Conservation (phyloP, 2,113 vertebrate genomes). For the Hippopotamus amphibius region DNA sequence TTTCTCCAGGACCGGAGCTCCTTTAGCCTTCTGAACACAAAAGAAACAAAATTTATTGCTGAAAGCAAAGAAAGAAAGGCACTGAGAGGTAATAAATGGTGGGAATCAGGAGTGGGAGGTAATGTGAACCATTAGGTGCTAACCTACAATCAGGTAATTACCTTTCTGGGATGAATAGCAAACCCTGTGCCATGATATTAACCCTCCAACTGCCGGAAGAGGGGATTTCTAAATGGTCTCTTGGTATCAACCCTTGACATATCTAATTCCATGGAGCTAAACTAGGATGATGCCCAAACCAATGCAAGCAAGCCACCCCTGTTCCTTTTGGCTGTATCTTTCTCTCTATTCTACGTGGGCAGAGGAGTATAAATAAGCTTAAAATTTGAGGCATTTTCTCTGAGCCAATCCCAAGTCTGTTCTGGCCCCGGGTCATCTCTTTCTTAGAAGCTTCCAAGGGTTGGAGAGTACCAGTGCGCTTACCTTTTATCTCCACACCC, state of each 20-base stretch:
- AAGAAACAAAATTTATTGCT: conserved; percentile 43
- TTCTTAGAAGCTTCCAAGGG: background rate
- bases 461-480: background rate
- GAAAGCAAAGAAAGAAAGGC: background rate
- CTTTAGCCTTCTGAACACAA: conserved; percentile 66
- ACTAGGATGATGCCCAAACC: background rate
- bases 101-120: too few species aligned
- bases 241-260: background rate
- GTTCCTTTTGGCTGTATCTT: background rate
- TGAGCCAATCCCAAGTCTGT: background rate
- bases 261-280: background rate
- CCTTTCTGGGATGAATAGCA: background rate
- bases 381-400: background rate
- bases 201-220: background rate
- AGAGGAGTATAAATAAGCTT: background rate
- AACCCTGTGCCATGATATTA: background rate
- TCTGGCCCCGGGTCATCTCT: background rate
- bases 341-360: background rate
- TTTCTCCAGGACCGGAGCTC: conserved; percentile 65
- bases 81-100: background rate
- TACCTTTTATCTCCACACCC: background rate
- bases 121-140: background rate
- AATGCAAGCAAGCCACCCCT: background rate
- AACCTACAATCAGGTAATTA: background rate
- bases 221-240: background rate